phyloP scores from a whole-genome alignment of 2,888 invertebrate species.

The Stenotaenia linearis region DNA sequence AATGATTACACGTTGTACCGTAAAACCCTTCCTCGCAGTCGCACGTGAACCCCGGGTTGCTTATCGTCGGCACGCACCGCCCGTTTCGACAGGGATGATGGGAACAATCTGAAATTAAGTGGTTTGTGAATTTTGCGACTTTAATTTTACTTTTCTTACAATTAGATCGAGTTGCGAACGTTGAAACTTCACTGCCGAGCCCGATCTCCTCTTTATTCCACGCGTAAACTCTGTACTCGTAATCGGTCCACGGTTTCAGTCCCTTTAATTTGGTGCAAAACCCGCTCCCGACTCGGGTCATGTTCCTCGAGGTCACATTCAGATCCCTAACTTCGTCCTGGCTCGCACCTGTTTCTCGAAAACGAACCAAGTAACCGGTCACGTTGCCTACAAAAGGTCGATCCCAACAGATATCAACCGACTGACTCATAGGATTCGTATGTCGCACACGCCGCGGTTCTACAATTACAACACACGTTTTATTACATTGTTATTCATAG shows the following conservation, averaged over 20 bases:
- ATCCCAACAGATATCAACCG: conserved; percentile 29
- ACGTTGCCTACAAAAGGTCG: conserved; percentile 7
- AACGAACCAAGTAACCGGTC: conserved; percentile 26
- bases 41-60: conserved; percentile 36
- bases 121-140: too few relatives aligned
- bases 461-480: not conserved
- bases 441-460: conserved; percentile 29
- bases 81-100: conserved; percentile 34
- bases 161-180: conserved; percentile 36
- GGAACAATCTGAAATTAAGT: conserved; percentile 37
- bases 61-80: conserved; percentile 28
- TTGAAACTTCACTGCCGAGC: conserved; percentile 32
- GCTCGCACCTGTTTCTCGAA: not conserved
- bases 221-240: conserved; percentile 34
- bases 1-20: conserved; percentile 35
- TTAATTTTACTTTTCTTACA: too few relatives aligned
- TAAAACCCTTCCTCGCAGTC: conserved; percentile 36
- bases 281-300: conserved; percentile 17
- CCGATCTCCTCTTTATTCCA: conserved; percentile 37
- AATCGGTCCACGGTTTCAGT: conserved; percentile 34
- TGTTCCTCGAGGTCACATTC: conserved; percentile 12
- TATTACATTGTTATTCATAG: not conserved
- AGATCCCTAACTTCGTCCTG: not conserved
- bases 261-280: conserved; percentile 31
- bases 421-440: conserved; percentile 13